A percentile compares a stretch with the other conserved stretches of the same genome.
phyloP scores from a whole-genome alignment of 2,797 vertebrate genomes.

The Champsocephalus esox region DNA sequence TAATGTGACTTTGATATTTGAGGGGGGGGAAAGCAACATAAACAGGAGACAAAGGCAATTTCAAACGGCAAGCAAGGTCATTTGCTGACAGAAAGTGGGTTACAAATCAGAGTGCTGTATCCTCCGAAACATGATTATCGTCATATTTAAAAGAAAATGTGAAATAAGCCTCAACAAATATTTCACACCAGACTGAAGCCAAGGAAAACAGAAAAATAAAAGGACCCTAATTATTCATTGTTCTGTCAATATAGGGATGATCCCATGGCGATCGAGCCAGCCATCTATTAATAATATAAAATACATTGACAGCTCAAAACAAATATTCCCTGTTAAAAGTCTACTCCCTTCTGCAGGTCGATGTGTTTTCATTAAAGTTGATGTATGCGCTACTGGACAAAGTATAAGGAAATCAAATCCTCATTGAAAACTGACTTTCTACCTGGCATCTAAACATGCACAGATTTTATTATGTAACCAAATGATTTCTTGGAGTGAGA shows the following conservation, averaged over 20 bases:
- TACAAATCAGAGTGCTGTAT: background rate
- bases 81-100: background rate
- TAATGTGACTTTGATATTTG: constrained; percentile 40
- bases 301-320: constrained; percentile 42
- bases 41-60: constrained; percentile 17
- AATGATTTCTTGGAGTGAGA: constrained; percentile 26
- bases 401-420: constrained; percentile 39
- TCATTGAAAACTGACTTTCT: constrained; percentile 28
- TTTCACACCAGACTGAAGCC: constrained; percentile 14
- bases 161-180: no score
- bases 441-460: constrained; percentile 39
- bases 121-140: constrained; percentile 6
- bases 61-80: constrained; percentile 9
- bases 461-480: constrained; percentile 48
- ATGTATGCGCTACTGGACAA: constrained; percentile 21
- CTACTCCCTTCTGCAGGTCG: constrained; percentile 18
- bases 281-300: constrained; percentile 56
- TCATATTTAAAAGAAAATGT: background rate
- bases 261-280: constrained; percentile 36
- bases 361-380: constrained; percentile 41
- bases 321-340: constrained; percentile 10
- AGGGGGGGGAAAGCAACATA: constrained; percentile 12
- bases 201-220: constrained; percentile 7
- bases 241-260: constrained; percentile 44
- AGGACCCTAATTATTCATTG: constrained; percentile 20